phyloP scores from a whole-genome alignment of 2,888 invertebrate species.

The Tuta absoluta region DNA sequence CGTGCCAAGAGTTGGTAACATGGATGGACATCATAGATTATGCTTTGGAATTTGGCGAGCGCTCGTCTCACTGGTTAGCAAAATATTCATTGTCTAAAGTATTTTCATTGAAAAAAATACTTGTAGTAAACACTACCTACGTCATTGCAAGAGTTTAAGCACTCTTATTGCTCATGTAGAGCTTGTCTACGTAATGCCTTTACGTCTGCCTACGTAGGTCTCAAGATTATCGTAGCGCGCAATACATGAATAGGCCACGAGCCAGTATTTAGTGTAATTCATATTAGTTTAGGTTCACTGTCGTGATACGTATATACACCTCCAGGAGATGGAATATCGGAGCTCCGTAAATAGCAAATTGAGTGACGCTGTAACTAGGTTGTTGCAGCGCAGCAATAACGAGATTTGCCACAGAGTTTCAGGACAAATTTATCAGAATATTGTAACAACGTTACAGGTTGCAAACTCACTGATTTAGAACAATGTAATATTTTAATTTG shows the following conservation, averaged over 20 bases:
- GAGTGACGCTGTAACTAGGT: neutral
- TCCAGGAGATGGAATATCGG: neutral
- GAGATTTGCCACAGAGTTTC: neutral
- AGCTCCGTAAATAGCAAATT: neutral
- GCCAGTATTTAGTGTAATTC: neutral
- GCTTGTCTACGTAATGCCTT: neutral
- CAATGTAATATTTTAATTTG: neutral
- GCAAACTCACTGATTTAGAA: neutral
- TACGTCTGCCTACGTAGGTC: constrained; percentile 8
- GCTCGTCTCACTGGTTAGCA: neutral
- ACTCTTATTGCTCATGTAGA: neutral
- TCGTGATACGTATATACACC: neutral
- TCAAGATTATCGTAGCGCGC: neutral
- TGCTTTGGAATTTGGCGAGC: constrained; percentile 15
- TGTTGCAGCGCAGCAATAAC: neutral
- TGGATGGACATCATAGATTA: neutral
- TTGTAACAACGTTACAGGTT: neutral
- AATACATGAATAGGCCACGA: neutral
- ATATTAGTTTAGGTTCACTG: neutral
- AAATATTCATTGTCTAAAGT: neutral
- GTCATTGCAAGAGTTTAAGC: neutral
- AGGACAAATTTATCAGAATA: neutral
- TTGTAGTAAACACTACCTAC: neutral
- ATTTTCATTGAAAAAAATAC: neutral
- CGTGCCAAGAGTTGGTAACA: constrained; percentile 19